Percentiles rank a stretch among this genome's conserved stretches.
These are phyloP conservation scores for Ailuropoda melanoleuca DNA, from an alignment of 2,113 vertebrate genomes.

Conservation along the genomic window DNA sequence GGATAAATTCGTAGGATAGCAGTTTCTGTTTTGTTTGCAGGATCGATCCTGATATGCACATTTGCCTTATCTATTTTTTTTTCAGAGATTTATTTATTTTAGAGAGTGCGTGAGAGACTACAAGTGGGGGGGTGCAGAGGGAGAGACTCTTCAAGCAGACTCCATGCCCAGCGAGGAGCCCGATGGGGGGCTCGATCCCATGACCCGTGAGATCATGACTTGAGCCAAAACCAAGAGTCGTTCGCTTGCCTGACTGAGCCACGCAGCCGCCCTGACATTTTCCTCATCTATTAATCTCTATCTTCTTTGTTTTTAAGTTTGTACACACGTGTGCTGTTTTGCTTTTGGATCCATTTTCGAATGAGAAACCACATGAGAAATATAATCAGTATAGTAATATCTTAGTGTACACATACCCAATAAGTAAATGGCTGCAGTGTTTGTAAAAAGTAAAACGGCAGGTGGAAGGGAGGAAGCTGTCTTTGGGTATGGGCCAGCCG, in stretches of 20 bases:
- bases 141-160: neutral
- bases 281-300: conserved; percentile 8
- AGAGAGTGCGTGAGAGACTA: neutral
- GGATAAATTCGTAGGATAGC: neutral
- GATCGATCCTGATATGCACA: neutral
- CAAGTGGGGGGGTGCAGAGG: neutral
- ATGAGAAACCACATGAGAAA: conserved; percentile 11
- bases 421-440: conserved; percentile 3
- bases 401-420: neutral
- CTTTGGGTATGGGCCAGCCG: neutral
- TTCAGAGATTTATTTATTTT: neutral
- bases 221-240: neutral
- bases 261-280: neutral
- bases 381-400: conserved; percentile 10
- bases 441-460: neutral
- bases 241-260: neutral
- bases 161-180: neutral
- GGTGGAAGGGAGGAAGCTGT: neutral
- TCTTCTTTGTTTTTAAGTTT: conserved; percentile 47
- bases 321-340: conserved; percentile 49
- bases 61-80: conserved; percentile 30
- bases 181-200: neutral
- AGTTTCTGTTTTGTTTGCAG: neutral
- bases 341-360: conserved; percentile 47
- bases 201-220: neutral